phyloP scores from a whole-genome alignment of 2,113 vertebrate species.

The Tympanuchus pallidicinctus region DNA sequence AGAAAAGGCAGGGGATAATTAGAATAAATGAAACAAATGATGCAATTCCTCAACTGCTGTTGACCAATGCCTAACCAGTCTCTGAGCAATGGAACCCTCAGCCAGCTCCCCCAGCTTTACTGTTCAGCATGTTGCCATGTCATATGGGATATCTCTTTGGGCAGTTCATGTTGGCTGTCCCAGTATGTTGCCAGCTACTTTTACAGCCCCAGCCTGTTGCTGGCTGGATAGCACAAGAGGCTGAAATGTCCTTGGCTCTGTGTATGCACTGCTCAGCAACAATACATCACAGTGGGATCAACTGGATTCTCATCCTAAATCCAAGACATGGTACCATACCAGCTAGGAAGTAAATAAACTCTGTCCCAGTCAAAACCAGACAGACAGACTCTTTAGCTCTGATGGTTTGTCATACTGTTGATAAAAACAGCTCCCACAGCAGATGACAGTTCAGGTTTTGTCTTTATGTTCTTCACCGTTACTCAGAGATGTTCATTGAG shows the following conservation, averaged over 20 bases:
- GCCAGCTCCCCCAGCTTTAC: neutral
- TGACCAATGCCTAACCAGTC: neutral
- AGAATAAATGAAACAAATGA: too few species aligned
- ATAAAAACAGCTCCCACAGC: neutral
- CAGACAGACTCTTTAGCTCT: neutral
- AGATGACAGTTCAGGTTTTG: accelerated
- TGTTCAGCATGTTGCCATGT: neutral
- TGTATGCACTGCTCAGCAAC: neutral
- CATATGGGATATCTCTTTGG: neutral
- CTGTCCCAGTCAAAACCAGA: neutral
- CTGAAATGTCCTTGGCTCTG: neutral
- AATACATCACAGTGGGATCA: neutral
- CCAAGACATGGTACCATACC: neutral
- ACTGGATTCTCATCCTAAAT: neutral
- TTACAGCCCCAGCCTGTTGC: neutral
- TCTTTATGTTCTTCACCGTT: neutral
- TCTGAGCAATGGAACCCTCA: too few species aligned
- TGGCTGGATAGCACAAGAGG: neutral
- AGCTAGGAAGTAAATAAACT: neutral
- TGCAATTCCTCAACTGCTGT: neutral
- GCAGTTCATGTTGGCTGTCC: neutral
- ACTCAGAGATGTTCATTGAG: neutral
- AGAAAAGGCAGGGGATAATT: neutral
- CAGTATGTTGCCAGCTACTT: neutral
- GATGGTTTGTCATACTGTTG: neutral